phyloP scores from a whole-genome alignment of 2,888 invertebrate species.

The Stenichneumon culpator region DNA sequence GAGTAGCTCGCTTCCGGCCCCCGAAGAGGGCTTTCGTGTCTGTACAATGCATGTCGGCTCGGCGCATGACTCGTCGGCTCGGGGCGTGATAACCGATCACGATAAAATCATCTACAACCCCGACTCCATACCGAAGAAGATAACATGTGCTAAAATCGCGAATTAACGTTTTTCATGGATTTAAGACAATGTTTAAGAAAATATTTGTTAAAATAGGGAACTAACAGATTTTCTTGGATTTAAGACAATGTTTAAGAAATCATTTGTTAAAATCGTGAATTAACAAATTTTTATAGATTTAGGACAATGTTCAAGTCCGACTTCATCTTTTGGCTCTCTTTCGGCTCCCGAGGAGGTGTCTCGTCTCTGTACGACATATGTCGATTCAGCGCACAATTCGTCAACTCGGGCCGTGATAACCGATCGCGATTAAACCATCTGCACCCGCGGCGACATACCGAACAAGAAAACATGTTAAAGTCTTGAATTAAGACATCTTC shows the following conservation, averaged over 20 bases:
- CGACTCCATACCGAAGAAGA: not conserved
- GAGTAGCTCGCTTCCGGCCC: conserved; percentile 11
- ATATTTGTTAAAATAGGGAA: too few species aligned
- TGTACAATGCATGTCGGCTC: not conserved
- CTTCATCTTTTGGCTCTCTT: not conserved
- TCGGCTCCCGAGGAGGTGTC: not conserved
- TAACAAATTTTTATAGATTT: too few species aligned
- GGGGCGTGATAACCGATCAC: not conserved
- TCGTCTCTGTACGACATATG: not conserved
- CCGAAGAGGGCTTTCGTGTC: not conserved
- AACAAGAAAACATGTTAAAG: too few species aligned
- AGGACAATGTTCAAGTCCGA: too few species aligned
- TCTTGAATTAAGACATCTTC: not conserved
- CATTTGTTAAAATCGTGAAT: too few species aligned
- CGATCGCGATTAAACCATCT: too few species aligned
- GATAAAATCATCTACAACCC: not conserved
- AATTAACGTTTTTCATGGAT: not conserved
- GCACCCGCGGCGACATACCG: too few species aligned
- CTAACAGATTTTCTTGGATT: too few species aligned
- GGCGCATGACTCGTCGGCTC: not conserved
- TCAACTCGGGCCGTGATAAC: too few species aligned
- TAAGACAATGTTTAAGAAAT: too few species aligned
- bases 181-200: not conserved
- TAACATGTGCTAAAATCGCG: not conserved
- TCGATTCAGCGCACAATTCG: too few species aligned